These are phyloP conservation scores for Monodelphis domestica DNA, from an alignment of 2,797 vertebrate species.

Conservation along the genomic window DNA sequence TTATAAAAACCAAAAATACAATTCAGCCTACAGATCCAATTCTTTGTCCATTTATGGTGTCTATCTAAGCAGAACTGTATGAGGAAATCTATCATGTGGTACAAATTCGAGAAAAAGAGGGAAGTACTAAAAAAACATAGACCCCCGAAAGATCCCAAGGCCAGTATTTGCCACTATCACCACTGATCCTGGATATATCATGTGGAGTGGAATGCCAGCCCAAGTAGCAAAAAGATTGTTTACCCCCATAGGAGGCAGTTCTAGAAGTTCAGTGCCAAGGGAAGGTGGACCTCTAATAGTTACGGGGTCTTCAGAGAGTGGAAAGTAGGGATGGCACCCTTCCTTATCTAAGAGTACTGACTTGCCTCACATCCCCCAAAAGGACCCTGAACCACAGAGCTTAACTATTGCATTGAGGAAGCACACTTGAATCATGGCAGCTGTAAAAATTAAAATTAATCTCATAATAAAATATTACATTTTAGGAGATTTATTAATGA, in stretches of 20 bases:
- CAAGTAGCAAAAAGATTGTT: background rate
- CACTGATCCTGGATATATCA: background rate
- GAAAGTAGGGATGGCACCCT: background rate
- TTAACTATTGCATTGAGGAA: too few species aligned
- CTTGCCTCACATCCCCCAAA: background rate
- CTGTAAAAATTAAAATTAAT: too few species aligned
- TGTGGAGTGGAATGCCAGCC: background rate
- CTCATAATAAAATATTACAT: too few species aligned
- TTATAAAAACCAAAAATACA: background rate
- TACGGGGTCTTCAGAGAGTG: background rate
- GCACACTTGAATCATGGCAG: too few species aligned
- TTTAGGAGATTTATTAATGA: too few species aligned
- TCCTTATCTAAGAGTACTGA: background rate
- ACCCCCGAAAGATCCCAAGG: background rate
- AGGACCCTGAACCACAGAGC: too few species aligned
- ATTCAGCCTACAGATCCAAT: background rate
- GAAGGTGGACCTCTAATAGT: background rate
- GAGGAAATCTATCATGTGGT: background rate
- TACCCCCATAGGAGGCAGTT: background rate
- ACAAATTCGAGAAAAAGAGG: background rate
- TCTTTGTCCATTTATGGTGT: background rate
- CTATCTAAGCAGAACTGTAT: background rate
- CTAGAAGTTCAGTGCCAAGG: background rate
- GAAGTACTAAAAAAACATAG: background rate
- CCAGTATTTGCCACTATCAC: background rate